A percentile compares a stretch with the other conserved stretches of the same genome.
phyloP scores from a whole-genome alignment of 2,797 vertebrate species.

The Spheniscus humboldti region DNA sequence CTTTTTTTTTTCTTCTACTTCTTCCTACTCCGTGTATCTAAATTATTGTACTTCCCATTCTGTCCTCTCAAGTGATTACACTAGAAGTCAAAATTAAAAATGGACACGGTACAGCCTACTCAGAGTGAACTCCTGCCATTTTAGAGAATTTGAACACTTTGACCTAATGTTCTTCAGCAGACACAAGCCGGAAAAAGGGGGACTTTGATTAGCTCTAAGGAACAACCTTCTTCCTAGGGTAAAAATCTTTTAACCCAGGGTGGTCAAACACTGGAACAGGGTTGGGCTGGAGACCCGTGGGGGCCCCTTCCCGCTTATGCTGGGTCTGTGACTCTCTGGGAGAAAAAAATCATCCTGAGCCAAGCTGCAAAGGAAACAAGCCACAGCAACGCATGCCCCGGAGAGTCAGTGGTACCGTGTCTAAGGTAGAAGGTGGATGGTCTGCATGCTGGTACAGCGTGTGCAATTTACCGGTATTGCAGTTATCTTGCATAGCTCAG shows the following conservation, averaged over 20 bases:
- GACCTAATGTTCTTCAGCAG: not conserved
- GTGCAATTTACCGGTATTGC: not conserved
- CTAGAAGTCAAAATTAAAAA: not conserved
- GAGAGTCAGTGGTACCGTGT: no score
- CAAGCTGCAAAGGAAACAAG: not conserved
- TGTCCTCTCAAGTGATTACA: not conserved
- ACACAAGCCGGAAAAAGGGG: not conserved
- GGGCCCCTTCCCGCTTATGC: rapidly evolving
- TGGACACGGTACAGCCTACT: not conserved
- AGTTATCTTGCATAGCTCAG: not conserved
- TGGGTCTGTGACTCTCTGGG: not conserved
- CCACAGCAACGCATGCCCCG: not conserved
- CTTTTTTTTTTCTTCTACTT: not conserved
- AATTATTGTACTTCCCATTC: not conserved
- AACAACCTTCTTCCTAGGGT: not conserved
- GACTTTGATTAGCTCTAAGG: not conserved
- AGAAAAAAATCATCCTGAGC: not conserved
- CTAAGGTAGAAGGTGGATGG: not conserved
- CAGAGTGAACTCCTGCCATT: not conserved
- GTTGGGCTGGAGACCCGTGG: not conserved
- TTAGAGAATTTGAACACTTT: not conserved
- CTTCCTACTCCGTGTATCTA: not conserved
- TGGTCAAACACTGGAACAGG: not conserved
- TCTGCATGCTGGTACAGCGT: not conserved
- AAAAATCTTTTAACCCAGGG: not conserved